These are phyloP conservation scores for Phrynocephalus guinanensis DNA, from an alignment of 2,797 vertebrate genomes.

Conservation along the genomic window DNA sequence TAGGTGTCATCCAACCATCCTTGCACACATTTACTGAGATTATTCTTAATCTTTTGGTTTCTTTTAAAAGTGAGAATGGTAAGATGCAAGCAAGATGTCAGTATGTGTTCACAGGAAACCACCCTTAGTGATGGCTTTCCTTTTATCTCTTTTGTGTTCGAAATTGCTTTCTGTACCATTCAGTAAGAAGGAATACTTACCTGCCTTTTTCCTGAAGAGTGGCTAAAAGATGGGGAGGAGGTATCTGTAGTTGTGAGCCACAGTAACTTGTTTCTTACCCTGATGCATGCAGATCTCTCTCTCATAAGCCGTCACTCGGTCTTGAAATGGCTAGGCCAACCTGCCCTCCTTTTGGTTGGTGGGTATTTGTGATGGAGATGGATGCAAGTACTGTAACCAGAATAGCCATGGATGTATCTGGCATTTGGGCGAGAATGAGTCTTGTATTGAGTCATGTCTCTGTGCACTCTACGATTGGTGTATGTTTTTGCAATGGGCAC, in stretches of 20 bases:
- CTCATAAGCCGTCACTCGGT: not conserved
- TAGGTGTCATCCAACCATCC: too few species aligned
- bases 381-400: not conserved
- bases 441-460: not conserved
- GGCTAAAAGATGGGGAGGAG: not conserved
- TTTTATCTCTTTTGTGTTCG: not conserved
- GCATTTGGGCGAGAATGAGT: not conserved
- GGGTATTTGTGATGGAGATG: not conserved
- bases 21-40: not conserved
- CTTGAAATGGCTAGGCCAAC: not conserved
- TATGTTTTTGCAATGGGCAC: not conserved
- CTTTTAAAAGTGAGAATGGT: not conserved
- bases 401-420: not conserved
- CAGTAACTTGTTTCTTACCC: not conserved
- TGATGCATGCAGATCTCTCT: not conserved
- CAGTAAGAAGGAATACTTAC: not conserved
- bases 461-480: not conserved
- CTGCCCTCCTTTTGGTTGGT: not conserved
- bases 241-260: not conserved
- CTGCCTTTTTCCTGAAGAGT: not conserved
- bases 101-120: not conserved
- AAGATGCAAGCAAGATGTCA: not conserved
- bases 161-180: not conserved
- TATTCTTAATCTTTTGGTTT: not conserved
- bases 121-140: not conserved